Conservation (phyloP, 2,113 vertebrate species). For the Psettodes erumei region DNA sequence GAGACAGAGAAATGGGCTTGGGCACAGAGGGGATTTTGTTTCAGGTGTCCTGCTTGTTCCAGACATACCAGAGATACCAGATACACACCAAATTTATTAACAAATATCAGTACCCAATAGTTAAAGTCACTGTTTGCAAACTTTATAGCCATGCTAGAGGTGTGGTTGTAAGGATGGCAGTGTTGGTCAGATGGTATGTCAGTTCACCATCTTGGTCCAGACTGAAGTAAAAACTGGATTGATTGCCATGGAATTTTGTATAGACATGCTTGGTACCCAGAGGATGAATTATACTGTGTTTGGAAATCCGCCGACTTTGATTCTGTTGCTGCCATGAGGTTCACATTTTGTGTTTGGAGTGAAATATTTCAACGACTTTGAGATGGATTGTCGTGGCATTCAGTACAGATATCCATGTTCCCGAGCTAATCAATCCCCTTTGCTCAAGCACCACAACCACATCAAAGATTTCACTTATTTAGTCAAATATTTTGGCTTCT, state of each 20-base stretch:
- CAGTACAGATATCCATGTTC: neutral
- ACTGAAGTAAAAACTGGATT: neutral
- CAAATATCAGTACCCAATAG: constrained; percentile 5
- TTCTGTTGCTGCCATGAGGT: neutral
- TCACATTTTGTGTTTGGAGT: neutral
- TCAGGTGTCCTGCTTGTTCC: constrained; percentile 7
- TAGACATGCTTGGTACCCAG: neutral
- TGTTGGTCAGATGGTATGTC: neutral
- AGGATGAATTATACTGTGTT: neutral
- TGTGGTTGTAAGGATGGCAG: neutral
- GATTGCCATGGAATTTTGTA: neutral
- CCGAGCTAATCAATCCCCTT: neutral
- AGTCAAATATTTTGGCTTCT: neutral
- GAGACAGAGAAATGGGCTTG: constrained; percentile 9
- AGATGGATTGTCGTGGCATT: neutral
- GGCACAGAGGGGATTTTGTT: constrained; percentile 16
- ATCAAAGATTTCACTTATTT: neutral
- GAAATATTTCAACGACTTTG: neutral
- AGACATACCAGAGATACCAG: constrained; percentile 22
- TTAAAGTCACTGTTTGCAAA: neutral
- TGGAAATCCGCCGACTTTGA: neutral
- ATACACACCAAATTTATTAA: neutral
- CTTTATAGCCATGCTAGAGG: neutral
- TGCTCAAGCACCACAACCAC: neutral
- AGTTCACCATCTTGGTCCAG: neutral